phyloP scores from a whole-genome alignment of 2,797 vertebrate species.

The Melanotaenia nigrans region DNA sequence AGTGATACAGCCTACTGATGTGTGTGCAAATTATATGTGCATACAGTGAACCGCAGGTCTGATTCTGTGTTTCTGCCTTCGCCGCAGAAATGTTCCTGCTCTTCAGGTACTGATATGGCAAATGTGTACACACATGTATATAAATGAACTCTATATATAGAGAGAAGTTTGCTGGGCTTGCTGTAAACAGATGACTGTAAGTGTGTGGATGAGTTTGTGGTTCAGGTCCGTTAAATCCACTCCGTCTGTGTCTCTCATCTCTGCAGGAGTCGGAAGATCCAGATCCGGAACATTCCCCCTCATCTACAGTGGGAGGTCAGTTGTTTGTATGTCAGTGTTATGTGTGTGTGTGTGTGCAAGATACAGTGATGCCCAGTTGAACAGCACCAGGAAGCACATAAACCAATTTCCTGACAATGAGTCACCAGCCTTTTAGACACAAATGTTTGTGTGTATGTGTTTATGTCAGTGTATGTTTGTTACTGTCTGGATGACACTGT shows the following conservation, averaged over 20 bases:
- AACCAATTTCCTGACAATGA: conserved; percentile 62
- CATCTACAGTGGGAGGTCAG: conserved; percentile 98
- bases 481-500: conserved; percentile 24
- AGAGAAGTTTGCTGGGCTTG: conserved; percentile 28
- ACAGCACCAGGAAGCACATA: conserved; percentile 62
- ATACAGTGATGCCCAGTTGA: conserved; percentile 53
- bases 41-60: neutral
- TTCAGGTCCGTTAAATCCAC: conserved; percentile 73
- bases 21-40: conserved; percentile 1
- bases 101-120: conserved; percentile 7
- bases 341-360: conserved; percentile 13
- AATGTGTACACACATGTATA: neutral
- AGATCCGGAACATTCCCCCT: conserved; percentile 97
- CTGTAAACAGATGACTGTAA: conserved; percentile 52
- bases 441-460: conserved; percentile 25
- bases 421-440: conserved; percentile 47
- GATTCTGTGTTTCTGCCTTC: conserved; percentile 20
- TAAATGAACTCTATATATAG: neutral
- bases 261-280: conserved; percentile 96
- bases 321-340: conserved; percentile 56
- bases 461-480: conserved; percentile 35
- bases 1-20: conserved; percentile 14
- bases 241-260: conserved; percentile 73
- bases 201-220: conserved; percentile 43
- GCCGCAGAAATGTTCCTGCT: neutral